phyloP scores from a whole-genome alignment of 2,888 invertebrate genomes.

The Epinotia demarniana region DNA sequence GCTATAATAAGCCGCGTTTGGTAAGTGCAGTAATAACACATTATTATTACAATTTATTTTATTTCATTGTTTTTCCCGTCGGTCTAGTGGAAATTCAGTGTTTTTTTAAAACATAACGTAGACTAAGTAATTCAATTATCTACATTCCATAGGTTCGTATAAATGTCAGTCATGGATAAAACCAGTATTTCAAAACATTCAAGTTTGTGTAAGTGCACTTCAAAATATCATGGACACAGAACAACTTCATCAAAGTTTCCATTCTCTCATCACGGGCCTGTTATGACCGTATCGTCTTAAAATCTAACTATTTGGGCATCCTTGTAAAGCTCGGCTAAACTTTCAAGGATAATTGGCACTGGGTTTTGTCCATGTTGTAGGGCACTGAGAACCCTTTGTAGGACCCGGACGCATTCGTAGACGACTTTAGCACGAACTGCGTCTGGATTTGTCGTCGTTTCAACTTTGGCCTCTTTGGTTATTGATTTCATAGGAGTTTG shows the following conservation, averaged over 20 bases:
- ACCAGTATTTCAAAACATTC: too few relatives aligned
- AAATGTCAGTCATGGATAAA: background rate
- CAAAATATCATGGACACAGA: background rate
- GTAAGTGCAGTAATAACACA: background rate
- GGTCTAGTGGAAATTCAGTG: too few relatives aligned
- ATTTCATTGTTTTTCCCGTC: background rate
- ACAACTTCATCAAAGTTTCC: background rate
- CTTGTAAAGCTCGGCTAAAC: constrained; percentile 3
- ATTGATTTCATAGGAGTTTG: background rate
- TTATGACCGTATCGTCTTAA: background rate
- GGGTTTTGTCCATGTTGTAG: constrained; percentile 18
- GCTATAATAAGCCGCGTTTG: too few relatives aligned
- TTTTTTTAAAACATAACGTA: too few relatives aligned
- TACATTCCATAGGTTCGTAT: background rate
- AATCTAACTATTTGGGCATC: background rate
- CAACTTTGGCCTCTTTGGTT: background rate
- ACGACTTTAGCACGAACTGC: constrained; percentile 5
- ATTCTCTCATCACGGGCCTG: background rate
- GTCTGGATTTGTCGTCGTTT: background rate
- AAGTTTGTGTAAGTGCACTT: background rate
- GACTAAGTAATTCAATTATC: too few relatives aligned
- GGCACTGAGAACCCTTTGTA: constrained; percentile 15
- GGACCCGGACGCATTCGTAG: background rate
- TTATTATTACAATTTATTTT: background rate
- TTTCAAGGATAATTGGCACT: constrained; percentile 18